Conservation (phyloP, 2,888 invertebrate genomes). For the Agonum fuliginosum region DNA sequence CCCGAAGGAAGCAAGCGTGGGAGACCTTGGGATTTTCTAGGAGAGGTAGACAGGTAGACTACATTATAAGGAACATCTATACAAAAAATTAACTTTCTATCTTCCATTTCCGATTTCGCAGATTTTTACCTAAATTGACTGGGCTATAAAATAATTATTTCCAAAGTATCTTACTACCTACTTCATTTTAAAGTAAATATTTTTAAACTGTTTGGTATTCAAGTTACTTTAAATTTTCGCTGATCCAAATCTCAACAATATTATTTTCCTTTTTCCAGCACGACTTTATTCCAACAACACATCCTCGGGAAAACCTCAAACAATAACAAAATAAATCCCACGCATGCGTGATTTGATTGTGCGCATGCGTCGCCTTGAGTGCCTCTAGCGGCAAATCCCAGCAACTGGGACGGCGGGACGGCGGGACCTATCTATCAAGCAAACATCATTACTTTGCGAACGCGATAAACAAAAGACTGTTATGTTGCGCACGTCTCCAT, state of each 20-base stretch:
- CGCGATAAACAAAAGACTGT: constrained; percentile 53
- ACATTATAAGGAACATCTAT: too few species aligned
- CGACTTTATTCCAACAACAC: not conserved
- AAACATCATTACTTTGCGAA: constrained; percentile 52
- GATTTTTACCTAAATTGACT: too few species aligned
- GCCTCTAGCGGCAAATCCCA: constrained; percentile 30
- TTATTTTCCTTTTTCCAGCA: not conserved
- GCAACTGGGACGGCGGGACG: not conserved
- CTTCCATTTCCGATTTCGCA: too few species aligned
- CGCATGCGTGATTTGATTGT: not conserved
- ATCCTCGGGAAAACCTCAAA: not conserved
- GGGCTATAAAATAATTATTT: too few species aligned
- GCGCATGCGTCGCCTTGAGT: not conserved
- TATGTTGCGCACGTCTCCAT: constrained; percentile 49
- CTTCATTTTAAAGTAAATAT: too few species aligned
- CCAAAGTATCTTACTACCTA: too few species aligned
- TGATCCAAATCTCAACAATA: not conserved
- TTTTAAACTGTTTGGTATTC: too few species aligned
- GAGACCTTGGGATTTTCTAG: too few species aligned
- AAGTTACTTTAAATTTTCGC: not conserved
- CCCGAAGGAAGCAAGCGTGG: too few species aligned
- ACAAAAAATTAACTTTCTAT: too few species aligned
- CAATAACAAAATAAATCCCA: not conserved
- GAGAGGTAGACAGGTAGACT: too few species aligned
- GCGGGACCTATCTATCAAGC: constrained; percentile 46